These are phyloP conservation scores for Caenorhabditis remanei DNA, from an alignment of 1,140 invertebrate genomes.

Conservation along the genomic window DNA sequence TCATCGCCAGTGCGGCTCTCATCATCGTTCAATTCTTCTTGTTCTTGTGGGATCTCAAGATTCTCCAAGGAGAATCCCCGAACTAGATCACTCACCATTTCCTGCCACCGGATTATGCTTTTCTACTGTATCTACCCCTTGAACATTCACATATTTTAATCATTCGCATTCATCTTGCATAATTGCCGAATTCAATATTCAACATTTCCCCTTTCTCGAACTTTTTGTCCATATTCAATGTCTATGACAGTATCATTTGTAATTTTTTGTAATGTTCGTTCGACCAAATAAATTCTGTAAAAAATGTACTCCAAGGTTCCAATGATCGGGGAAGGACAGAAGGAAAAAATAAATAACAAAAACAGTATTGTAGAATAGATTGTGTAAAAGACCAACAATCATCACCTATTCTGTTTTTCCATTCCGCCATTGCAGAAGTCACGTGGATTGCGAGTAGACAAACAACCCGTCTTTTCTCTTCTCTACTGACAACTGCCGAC, in stretches of 20 bases:
- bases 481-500: not conserved
- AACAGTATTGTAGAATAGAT: conserved; percentile 19
- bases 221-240: not conserved
- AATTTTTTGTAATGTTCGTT: not conserved
- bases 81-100: conserved; percentile 62
- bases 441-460: conserved; percentile 32
- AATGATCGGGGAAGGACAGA: not conserved
- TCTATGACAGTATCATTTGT: not conserved
- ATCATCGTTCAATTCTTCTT: conserved; percentile 67
- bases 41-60: conserved; percentile 71
- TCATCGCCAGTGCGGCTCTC: conserved; percentile 68
- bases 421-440: conserved; percentile 19
- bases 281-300: conserved; percentile 14
- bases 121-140: not conserved
- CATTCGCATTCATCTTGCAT: conserved; percentile 25
- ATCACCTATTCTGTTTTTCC: not conserved
- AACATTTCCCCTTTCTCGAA: not conserved
- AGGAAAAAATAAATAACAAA: not conserved
- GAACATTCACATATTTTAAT: not conserved
- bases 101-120: conserved; percentile 21
- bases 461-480: not conserved
- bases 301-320: not conserved
- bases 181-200: conserved; percentile 16
- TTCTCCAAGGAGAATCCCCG: conserved; percentile 69
- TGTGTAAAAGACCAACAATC: conserved; percentile 7